A percentile compares a stretch with the other conserved stretches of the same genome.
Evolutionary conservation across 2,888 invertebrate species (phyloP).

Genomic region (Plusia festucae): DNA sequence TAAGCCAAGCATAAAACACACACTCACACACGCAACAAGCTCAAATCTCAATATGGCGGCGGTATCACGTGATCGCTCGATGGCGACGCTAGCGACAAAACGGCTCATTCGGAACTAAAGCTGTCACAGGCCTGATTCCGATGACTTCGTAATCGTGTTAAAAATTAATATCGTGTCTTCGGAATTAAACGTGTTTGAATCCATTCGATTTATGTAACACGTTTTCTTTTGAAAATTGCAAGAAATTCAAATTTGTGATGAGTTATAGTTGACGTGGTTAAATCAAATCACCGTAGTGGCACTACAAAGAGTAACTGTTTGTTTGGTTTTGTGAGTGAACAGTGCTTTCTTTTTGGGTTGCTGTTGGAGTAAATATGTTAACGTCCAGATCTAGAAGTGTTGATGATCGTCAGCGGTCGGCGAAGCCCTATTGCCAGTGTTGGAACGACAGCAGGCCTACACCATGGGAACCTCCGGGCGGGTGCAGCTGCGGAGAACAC

Average conservation of each 20-base stretch:
- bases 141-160: not conserved
- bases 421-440: slow-evolving; percentile 80
- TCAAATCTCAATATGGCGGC: no score
- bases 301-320: not conserved
- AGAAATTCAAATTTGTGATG: not conserved
- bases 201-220: not conserved
- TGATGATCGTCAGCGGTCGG: slow-evolving; percentile 51
- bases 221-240: not conserved
- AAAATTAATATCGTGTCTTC: not conserved
- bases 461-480: slow-evolving; percentile 69
- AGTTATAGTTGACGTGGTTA: not conserved
- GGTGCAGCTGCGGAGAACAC: slow-evolving; percentile 89
- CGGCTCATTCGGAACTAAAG: no score
- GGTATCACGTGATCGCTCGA: no score
- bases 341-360: slow-evolving; percentile 9
- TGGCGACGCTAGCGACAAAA: no score
- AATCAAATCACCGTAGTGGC: not conserved
- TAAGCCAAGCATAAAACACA: no score
- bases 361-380: slow-evolving; percentile 34
- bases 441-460: slow-evolving; percentile 68
- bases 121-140: no score
- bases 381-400: slow-evolving; percentile 31
- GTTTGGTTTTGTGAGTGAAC: slow-evolving; percentile 9
- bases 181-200: not conserved
- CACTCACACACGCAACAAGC: no score